Evolutionary conservation across 2,888 invertebrate genomes (phyloP), one percentile per base, ranked within the genome.

Genomic region (Chaetogeoica ovagalla): DNA sequence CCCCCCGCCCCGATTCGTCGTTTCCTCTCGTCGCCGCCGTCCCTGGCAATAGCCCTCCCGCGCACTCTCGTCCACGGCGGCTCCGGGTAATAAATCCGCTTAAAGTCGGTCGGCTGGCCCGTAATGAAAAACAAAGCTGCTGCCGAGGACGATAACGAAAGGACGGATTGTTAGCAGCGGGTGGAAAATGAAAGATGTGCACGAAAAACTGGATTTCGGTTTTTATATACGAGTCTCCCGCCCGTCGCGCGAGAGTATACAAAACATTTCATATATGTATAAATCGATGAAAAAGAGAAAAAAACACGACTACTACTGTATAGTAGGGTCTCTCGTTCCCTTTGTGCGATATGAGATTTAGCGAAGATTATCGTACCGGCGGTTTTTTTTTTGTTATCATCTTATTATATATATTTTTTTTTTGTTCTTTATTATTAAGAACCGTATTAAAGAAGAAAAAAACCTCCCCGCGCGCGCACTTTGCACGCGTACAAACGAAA

Each of bases 111-210:
- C 70, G 70, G 79, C 60, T 69, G 77, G 69, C 62, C 69, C 71
- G 71, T 79, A 79, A 79, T 79, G 79, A 79, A 79, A 79, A 79
- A 79, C 79, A 79, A 79, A 79, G 79, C 79, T 79, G 79, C 71
- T n/a, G 79, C 63, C 55, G 63, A 79, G 23, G 79, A 79, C 71
- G 71, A 79, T 71, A 71, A 65, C 39, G 69, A 60, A 60, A 62
- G 21, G 77, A 19, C n/a, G 77, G 70, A 76, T 68, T 77, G 77
- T 75, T 57, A 70, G 63, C 48, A 70, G 63, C 48, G 48, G 65
- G 71, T 57, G 57, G 79, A 79, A 79, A 79, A 79, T 55, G 79
- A 79, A 71, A 71, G 79, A 71, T 23, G 79, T 39, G 55, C 55
- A 48, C 77, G 63, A 43, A 71, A 79, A 71, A 79, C 79, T 79